Evolutionary conservation across 2,113 vertebrate genomes (phyloP).

Genomic region (Phocoena phocoena): DNA sequence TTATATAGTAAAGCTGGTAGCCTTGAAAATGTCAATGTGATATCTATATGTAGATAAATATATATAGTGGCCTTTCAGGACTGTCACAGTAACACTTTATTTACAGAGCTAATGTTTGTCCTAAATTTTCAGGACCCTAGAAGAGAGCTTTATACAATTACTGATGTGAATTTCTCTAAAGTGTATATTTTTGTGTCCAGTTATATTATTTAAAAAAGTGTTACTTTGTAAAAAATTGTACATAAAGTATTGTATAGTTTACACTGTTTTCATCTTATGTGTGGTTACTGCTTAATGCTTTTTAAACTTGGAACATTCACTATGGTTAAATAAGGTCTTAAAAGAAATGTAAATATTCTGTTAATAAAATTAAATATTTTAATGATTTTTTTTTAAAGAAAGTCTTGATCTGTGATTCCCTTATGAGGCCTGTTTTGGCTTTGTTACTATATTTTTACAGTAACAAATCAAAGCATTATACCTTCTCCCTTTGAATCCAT

Average conservation of each 20-base stretch:
- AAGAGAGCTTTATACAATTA: conserved; percentile 90
- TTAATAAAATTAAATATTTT: conserved; percentile 94
- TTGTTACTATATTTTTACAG: conserved; percentile 45
- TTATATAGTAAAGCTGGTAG: conserved; percentile 82
- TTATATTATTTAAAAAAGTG: conserved; percentile 90
- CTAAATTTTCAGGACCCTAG: conserved; percentile 87
- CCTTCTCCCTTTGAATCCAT: background rate
- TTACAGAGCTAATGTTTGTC: conserved; percentile 87
- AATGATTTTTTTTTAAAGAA: conserved; percentile 83
- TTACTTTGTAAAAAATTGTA: conserved; percentile 91
- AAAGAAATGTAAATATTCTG: conserved; percentile 88
- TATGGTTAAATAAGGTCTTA: conserved; percentile 84
- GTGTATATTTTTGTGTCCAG: conserved; percentile 91
- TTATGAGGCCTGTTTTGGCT: background rate
- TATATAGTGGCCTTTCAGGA: conserved; percentile 87
- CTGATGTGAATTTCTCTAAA: conserved; percentile 91
- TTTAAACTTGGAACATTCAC: conserved; percentile 85
- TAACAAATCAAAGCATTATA: conserved; percentile 15
- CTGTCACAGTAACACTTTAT: conserved; percentile 86
- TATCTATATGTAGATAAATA: conserved; percentile 77
- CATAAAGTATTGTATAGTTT: conserved; percentile 90
- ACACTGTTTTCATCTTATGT: conserved; percentile 87
- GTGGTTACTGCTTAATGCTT: conserved; percentile 90
- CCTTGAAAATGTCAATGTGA: conserved; percentile 83
- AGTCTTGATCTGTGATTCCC: conserved; percentile 74